Evolutionary conservation across 2,113 vertebrate genomes (phyloP).

Genomic region (Esox niger): DNA sequence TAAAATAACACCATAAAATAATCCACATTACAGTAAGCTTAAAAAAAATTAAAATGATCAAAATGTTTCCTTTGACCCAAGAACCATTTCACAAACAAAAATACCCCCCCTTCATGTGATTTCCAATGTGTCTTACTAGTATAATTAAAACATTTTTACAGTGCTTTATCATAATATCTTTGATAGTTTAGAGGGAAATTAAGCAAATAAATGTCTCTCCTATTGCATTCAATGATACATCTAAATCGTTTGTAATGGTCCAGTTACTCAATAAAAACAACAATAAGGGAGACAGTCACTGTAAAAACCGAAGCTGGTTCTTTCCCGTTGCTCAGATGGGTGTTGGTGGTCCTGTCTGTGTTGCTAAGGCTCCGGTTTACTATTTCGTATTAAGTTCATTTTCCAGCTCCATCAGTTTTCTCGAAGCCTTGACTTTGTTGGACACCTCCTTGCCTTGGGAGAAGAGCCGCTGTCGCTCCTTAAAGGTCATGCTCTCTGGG

Average conservation of each 20-base stretch:
- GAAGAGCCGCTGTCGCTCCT: slow-evolving; percentile 95
- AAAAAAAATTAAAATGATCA: slow-evolving; percentile 57
- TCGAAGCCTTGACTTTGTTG: slow-evolving; percentile 95
- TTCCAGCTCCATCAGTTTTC: slow-evolving; percentile 96
- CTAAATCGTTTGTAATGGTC: slow-evolving; percentile 73
- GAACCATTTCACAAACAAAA: slow-evolving; percentile 70
- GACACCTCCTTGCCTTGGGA: slow-evolving; percentile 97
- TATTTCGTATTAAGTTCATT: slow-evolving; percentile 95
- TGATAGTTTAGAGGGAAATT: slow-evolving; percentile 66
- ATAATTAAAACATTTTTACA: slow-evolving; percentile 81
- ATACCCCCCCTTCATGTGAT: slow-evolving; percentile 70
- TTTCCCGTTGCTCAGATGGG: not conserved
- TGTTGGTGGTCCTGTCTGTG: not conserved
- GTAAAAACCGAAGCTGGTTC: slow-evolving; percentile 14
- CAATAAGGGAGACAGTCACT: slow-evolving; percentile 60
- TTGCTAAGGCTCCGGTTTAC: slow-evolving; percentile 36
- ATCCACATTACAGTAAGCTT: slow-evolving; percentile 72
- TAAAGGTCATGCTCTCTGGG: slow-evolving; percentile 93
- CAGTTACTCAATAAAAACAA: slow-evolving; percentile 62
- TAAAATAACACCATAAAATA: slow-evolving; percentile 72
- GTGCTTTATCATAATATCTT: slow-evolving; percentile 78
- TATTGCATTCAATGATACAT: slow-evolving; percentile 66
- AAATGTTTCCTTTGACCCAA: slow-evolving; percentile 46
- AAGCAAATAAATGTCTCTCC: slow-evolving; percentile 63
- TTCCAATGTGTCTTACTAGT: slow-evolving; percentile 58